Evolutionary conservation across 2,797 vertebrate genomes (phyloP).

Genomic region (Busarellus nigricollis): DNA sequence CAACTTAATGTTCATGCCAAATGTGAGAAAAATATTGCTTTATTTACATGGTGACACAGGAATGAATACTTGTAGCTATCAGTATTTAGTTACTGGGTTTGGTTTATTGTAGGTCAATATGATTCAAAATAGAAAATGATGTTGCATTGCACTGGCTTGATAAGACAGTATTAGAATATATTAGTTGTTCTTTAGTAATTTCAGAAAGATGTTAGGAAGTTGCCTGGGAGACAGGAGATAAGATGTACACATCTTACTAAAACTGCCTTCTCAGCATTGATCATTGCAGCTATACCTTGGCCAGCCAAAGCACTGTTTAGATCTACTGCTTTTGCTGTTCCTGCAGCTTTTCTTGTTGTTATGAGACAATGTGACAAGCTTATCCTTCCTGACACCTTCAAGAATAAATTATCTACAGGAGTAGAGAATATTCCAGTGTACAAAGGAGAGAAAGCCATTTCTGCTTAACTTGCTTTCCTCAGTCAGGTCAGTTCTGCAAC

Average conservation of each 20-base stretch:
- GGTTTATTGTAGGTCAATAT: background rate
- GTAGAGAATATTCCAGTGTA: background rate
- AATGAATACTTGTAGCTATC: background rate
- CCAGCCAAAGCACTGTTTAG: background rate
- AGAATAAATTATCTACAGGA: background rate
- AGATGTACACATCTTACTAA: background rate
- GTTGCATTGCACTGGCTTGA: background rate
- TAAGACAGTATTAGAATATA: background rate
- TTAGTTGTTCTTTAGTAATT: background rate
- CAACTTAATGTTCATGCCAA: background rate
- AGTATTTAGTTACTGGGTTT: background rate
- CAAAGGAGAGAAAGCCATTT: background rate
- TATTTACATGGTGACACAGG: background rate
- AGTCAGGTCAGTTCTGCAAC: background rate
- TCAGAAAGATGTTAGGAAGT: background rate
- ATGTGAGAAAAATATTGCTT: background rate
- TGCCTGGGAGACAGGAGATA: background rate
- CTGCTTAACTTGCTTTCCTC: background rate
- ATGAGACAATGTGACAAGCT: background rate
- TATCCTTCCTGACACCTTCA: background rate
- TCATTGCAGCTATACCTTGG: background rate
- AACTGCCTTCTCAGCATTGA: background rate
- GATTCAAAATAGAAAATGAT: background rate
- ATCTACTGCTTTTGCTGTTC: background rate
- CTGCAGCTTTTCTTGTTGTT: background rate